Evolutionary conservation across 2,888 invertebrate genomes (phyloP), one percentile per base, ranked within the genome.

Genomic region (Thera britannica): DNA sequence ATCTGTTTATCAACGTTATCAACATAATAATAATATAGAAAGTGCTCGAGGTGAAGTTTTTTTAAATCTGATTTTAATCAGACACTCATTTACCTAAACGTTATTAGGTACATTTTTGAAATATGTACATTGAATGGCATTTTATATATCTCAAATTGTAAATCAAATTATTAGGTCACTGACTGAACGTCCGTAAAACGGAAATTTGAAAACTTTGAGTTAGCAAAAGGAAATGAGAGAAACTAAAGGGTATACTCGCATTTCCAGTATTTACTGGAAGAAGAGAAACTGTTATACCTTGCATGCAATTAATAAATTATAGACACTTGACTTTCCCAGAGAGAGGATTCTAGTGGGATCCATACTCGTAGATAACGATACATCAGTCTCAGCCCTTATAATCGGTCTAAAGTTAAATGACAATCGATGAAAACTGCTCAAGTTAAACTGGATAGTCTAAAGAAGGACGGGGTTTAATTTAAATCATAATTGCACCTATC

Each of bases 341-440:
- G 23, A 23, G 23, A 23, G 23, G 23, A 23, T 23, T 23, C 23
- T 23, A 23, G 23, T 23, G 38, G 38, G 2, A 38, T 38, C 38
- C 5, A 38, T 38, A 38, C 38, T 38, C 38, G 38, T 38, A 38
- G 38, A 38, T 38, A 38, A 4, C 3, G 38, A 2, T 38, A 38
- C 38, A 38, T 38, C 38, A 5, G 38, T 38, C 38, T 38, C 38
- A 38, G 38, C 38, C 38, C 38, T 5, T 38, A 38, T 4, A 38
- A 38, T 38, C 38, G 38, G 5, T 38, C 38, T 38, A 38, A 38
- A 68, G 67, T 23, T 23, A 23, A 23, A 23, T 23, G 23, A 23
- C 23, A 72, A 73, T 70, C 70, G 74, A 77, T 75, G 68, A 73
- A 59, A 46, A 73, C 34, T 64, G 68, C 44, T 71, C 62, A 12